Conservation (phyloP, 2,113 vertebrate species). For the Festucalex cinctus region DNA sequence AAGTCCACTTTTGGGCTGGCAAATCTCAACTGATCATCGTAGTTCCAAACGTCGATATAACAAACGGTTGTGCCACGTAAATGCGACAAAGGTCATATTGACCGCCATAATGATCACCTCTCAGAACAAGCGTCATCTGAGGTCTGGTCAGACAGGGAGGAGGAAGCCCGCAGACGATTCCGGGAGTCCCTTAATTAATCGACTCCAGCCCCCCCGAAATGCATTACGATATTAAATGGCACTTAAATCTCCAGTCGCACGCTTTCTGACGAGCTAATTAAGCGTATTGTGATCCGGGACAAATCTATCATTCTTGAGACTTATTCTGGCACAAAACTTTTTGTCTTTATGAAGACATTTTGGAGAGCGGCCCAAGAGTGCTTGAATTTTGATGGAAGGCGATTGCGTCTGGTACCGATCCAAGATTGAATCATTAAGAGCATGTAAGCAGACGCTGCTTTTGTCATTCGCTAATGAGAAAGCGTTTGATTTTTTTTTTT, state of each 20-base stretch:
- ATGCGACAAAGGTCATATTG: background rate
- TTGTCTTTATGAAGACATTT: constrained; percentile 4
- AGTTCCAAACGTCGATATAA: background rate
- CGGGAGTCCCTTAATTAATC: background rate
- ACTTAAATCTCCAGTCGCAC: constrained; percentile 1
- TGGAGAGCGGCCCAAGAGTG: background rate
- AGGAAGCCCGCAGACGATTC: background rate
- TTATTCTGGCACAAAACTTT: constrained; percentile 8
- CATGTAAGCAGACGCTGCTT: background rate
- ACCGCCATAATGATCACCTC: background rate
- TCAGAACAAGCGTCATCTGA: background rate
- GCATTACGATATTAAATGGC: constrained; percentile 4
- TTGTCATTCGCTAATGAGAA: constrained; percentile 1
- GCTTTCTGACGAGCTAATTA: constrained; percentile 7
- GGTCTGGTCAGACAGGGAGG: background rate
- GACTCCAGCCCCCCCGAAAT: background rate
- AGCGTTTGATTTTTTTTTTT: background rate
- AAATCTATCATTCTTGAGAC: constrained; percentile 1
- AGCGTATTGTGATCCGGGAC: background rate
- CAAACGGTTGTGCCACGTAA: background rate
- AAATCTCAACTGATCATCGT: background rate
- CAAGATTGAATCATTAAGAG: constrained; percentile 1
- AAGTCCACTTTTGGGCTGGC: too few relatives aligned
- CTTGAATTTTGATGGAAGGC: background rate
- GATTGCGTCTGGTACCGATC: background rate